phyloP scores from a whole-genome alignment of 2,888 invertebrate genomes.

The Lissocephala sabroskyi region DNA sequence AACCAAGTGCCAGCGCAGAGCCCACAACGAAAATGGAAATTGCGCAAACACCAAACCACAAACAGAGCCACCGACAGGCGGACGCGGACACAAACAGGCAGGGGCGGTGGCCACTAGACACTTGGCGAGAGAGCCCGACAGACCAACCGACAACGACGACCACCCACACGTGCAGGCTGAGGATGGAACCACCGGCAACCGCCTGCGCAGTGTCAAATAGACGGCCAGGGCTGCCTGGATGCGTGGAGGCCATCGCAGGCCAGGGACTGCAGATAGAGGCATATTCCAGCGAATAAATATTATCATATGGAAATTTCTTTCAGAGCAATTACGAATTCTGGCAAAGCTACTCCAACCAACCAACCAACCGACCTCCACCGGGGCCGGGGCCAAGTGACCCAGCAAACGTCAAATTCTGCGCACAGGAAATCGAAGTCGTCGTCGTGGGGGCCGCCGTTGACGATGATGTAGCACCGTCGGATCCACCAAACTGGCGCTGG shows the following conservation, averaged over 20 bases:
- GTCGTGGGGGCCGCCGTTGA: conserved; percentile 41
- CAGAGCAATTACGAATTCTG: conserved; percentile 57
- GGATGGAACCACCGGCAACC: conserved; percentile 60
- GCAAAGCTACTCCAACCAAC: conserved; percentile 20
- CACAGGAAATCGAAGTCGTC: conserved; percentile 62
- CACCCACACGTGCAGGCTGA: conserved; percentile 27
- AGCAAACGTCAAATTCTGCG: conserved; percentile 46
- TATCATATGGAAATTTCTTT: conserved; percentile 60
- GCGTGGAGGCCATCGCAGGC: conserved; percentile 43
- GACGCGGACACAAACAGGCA: conserved; percentile 41
- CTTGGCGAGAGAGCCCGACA: conserved; percentile 19
- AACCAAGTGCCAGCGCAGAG: conserved; percentile 16
- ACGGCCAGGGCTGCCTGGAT: conserved; percentile 24
- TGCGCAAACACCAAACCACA: no score
- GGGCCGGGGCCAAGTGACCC: conserved; percentile 28
- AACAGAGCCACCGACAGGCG: conserved; percentile 20
- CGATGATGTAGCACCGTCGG: conserved; percentile 53
- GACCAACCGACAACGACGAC: conserved; percentile 19
- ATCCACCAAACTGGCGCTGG: not conserved
- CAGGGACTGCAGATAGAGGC: conserved; percentile 29
- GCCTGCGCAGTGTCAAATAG: conserved; percentile 63
- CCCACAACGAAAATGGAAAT: not conserved
- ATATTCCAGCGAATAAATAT: conserved; percentile 56
- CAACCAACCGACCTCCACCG: no score
- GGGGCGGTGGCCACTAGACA: conserved; percentile 5